Conservation (phyloP, 2,888 invertebrate species). For the Saturnia japonica region DNA sequence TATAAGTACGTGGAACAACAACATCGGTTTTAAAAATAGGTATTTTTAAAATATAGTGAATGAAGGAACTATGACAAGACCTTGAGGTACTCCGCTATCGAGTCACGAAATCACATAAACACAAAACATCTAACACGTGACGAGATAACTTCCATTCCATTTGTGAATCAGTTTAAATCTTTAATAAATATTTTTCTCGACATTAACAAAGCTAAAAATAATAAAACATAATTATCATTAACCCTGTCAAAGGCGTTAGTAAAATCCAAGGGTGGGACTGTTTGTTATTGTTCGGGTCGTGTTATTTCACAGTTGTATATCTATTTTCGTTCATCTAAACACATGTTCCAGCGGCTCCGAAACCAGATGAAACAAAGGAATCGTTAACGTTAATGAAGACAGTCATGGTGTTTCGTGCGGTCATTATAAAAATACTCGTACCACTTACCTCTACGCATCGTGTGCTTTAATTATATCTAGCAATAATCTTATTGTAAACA, state of each 20-base stretch:
- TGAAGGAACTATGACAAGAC: conserved; percentile 27
- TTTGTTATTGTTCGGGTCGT: conserved; percentile 23
- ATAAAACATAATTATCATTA: conserved; percentile 19
- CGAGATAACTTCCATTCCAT: conserved; percentile 8
- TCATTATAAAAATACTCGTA: conserved; percentile 12
- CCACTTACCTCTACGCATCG: neutral
- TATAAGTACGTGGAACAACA: neutral
- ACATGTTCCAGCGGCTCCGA: conserved; percentile 1
- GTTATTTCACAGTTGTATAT: conserved; percentile 26
- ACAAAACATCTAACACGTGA: conserved; percentile 24
- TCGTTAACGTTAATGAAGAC: conserved; percentile 20
- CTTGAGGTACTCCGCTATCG: conserved; percentile 31
- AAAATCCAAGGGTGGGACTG: conserved; percentile 24
- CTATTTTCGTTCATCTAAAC: conserved; percentile 35
- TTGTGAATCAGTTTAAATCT: conserved; percentile 8
- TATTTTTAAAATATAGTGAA: conserved; percentile 5
- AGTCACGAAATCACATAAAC: conserved; percentile 26
- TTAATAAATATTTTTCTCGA: conserved; percentile 14
- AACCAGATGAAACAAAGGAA: conserved; percentile 7
- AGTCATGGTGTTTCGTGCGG: conserved; percentile 13
- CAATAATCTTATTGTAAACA: neutral
- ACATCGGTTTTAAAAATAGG: neutral
- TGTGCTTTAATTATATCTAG: neutral
- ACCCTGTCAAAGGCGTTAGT: conserved; percentile 29
- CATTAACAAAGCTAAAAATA: conserved; percentile 15